Percentiles rank a stretch among this genome's conserved stretches.
phyloP scores from a whole-genome alignment of 2,113 vertebrate species.

The Brachypodius melanocephalos region DNA sequence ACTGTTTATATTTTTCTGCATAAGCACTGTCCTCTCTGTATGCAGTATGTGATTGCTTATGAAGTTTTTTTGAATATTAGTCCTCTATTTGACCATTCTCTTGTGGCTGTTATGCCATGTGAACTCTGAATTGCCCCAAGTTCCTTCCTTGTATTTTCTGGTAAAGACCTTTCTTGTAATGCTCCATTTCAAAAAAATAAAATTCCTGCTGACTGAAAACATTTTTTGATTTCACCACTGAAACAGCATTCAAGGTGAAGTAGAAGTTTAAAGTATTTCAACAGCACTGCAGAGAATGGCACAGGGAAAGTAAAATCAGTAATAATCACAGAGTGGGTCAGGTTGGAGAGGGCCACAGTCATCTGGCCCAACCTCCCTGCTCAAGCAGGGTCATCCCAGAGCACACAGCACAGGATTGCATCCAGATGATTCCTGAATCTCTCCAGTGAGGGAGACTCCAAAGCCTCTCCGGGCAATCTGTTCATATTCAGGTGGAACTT shows the following conservation, averaged over 20 bases:
- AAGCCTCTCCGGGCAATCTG: neutral
- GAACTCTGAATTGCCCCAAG: neutral
- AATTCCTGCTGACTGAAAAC: neutral
- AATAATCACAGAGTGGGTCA: neutral
- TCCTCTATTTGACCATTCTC: neutral
- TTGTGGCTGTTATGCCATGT: rapidly evolving
- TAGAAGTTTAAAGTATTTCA: neutral
- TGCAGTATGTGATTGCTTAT: neutral
- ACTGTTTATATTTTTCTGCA: neutral
- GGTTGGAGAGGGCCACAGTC: neutral
- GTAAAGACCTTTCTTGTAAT: neutral
- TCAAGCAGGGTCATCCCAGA: neutral
- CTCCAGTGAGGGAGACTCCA: neutral
- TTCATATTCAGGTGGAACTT: neutral
- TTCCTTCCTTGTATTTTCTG: neutral
- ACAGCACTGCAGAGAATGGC: neutral
- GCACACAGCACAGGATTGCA: neutral
- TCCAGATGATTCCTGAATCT: neutral
- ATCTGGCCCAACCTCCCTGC: neutral
- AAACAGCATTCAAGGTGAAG: neutral
- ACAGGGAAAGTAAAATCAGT: neutral
- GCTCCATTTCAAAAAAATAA: neutral
- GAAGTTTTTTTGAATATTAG: neutral
- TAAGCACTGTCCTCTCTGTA: neutral
- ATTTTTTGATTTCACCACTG: neutral